phyloP scores from a whole-genome alignment of 2,888 invertebrate species.

The Coecobrya sp. region DNA sequence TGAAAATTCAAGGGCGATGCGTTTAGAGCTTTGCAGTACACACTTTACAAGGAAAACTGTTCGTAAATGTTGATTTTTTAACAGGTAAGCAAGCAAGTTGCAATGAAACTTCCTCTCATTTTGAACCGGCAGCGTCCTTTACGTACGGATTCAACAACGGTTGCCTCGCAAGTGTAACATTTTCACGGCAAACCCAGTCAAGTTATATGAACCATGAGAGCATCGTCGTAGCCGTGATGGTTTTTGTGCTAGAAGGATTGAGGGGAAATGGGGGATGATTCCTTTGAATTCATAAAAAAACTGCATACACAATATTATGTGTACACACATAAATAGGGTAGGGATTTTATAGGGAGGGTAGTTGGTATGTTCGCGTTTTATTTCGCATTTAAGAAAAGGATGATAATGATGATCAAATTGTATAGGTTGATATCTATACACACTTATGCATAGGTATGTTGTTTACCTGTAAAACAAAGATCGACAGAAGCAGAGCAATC shows the following conservation, averaged over 20 bases:
- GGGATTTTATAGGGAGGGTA: neutral
- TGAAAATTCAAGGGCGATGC: conserved; percentile 53
- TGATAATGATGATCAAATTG: neutral
- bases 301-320: neutral
- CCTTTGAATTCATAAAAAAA: conserved; percentile 40
- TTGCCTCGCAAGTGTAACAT: conserved; percentile 79
- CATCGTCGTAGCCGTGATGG: conserved; percentile 17
- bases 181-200: conserved; percentile 74
- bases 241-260: conserved; percentile 56
- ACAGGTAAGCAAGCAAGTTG: neutral
- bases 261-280: conserved; percentile 60
- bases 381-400: conserved; percentile 11
- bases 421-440: neutral
- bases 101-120: conserved; percentile 63
- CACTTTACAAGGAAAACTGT: neutral
- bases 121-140: conserved; percentile 41
- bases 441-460: neutral
- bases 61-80: neutral
- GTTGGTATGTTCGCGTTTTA: conserved; percentile 4
- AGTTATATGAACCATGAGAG: conserved; percentile 79
- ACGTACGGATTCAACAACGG: conserved; percentile 81
- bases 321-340: neutral
- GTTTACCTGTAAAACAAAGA: conserved; percentile 17
- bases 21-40: neutral
- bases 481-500: conserved; percentile 38